Base-by-base conservation (phyloP, 2,888 invertebrate species). In the Drosophila suboccidentalis region DNA sequence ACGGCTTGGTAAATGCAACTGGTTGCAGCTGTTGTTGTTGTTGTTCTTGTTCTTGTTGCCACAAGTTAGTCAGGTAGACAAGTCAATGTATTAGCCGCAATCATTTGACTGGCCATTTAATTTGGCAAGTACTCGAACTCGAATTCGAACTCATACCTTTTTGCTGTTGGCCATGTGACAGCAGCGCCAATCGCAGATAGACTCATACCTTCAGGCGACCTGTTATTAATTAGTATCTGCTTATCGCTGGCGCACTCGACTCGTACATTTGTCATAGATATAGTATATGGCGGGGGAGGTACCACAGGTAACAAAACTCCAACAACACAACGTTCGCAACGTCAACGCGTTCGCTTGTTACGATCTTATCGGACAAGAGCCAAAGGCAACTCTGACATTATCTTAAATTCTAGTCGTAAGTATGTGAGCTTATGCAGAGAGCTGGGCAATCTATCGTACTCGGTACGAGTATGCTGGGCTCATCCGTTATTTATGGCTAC, bases 181-280 rank as follows among this genome's bases (percentile, higher is more conserved):
- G 77, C 59, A 53, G 50, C 49, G 60, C 51, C 66, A 72, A 72
- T 54, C 46, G 64, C 47, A 47, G 50, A 15, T 29, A 32, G 29
- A 15, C 19, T 38, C 10, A 50, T 57, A 32, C 55, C 78, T 58
- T 17, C 29, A 15, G 63, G 70, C 71, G 38, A 51, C 51, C 75
- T 41, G 76, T 84, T 84, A 84, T 87, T 84, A 84, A 84, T 84
- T 84, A 87, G 87, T 84, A 84, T 87, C 89, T 84, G 82, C 85
- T 84, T 84, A 87, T 84, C 87, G 69, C 43, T 54, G 66, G 81
- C 66, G 70, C 70, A 78, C 71, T 87, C 75, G 71, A 83, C 78
- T 70, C 47, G 43, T 15, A 50, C 83, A 89, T 87, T 66, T 77
- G 74, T 82, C 73, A 84, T 69, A 78, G 71, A 67, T 75, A 82